These are phyloP conservation scores for Drosophila triauraria DNA, from an alignment of 1,140 invertebrate species.

Conservation along the genomic window DNA sequence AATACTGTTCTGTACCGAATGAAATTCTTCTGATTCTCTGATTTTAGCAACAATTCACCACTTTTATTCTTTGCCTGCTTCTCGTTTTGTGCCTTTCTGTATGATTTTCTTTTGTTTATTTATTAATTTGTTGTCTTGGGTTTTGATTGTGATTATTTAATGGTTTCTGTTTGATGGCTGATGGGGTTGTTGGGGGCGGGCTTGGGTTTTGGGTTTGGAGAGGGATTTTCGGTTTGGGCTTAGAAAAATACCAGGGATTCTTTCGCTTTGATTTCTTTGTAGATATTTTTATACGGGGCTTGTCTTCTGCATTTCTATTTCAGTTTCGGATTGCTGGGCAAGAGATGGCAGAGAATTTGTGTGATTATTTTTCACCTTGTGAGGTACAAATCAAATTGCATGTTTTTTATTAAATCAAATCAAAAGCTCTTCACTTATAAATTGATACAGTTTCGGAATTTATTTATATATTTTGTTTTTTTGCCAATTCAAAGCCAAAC, in stretches of 20 bases:
- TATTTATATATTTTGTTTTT: constrained; percentile 23
- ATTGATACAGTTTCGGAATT: constrained; percentile 26
- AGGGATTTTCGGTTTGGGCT: constrained; percentile 40
- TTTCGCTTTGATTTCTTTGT: constrained; percentile 46
- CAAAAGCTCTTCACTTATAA: constrained; percentile 31
- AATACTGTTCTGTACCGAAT: constrained; percentile 44
- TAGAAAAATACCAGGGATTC: constrained; percentile 70
- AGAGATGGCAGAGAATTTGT: constrained; percentile 41
- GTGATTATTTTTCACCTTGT: constrained; percentile 41
- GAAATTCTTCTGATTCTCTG: constrained; percentile 39
- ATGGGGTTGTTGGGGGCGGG: constrained; percentile 33
- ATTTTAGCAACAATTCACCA: constrained; percentile 76
- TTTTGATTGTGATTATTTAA: constrained; percentile 34
- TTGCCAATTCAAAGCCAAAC: constrained; percentile 80
- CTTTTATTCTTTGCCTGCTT: constrained; percentile 42
- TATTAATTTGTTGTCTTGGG: constrained; percentile 39
- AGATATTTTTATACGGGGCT: constrained; percentile 19
- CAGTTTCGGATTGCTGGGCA: constrained; percentile 49
- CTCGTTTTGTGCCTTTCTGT: constrained; percentile 59
- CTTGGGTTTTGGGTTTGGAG: constrained; percentile 35
- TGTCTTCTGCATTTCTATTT: constrained; percentile 26
- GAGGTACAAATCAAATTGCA: constrained; percentile 9
- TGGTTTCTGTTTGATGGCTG: constrained; percentile 46
- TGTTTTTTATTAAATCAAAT: constrained; percentile 27
- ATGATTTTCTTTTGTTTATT: constrained; percentile 29